Evolutionary conservation across 1,140 invertebrate genomes (phyloP).

Genomic region (Panonychus citri): DNA sequence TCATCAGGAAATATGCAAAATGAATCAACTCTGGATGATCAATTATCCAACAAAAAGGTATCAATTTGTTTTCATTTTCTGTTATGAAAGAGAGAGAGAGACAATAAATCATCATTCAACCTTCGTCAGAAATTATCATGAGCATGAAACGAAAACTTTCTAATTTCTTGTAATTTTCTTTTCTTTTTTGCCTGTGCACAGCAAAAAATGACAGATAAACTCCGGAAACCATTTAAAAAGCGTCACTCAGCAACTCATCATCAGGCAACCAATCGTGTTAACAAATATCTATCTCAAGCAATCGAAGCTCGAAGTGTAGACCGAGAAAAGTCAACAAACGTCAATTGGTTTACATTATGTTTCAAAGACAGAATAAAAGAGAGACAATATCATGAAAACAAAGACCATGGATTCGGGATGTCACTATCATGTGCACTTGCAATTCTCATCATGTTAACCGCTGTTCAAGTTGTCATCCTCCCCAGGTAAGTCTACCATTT

Average conservation of each 20-base stretch:
- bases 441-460: slow-evolving; percentile 25
- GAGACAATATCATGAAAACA: slow-evolving; percentile 42
- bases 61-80: not conserved
- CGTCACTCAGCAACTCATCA: slow-evolving; percentile 39
- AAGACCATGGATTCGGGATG: slow-evolving; percentile 42
- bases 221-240: slow-evolving; percentile 65
- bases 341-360: slow-evolving; percentile 53
- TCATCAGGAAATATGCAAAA: not conserved
- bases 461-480: slow-evolving; percentile 23
- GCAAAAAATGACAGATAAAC: slow-evolving; percentile 44
- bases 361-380: slow-evolving; percentile 62
- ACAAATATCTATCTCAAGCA: slow-evolving; percentile 68
- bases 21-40: slow-evolving; percentile 5
- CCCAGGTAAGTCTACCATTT: slow-evolving; percentile 13
- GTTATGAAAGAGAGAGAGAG: not conserved
- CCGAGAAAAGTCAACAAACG: slow-evolving; percentile 62
- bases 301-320: slow-evolving; percentile 72
- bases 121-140: too few relatives aligned
- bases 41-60: slow-evolving; percentile 20
- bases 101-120: too few relatives aligned
- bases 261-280: slow-evolving; percentile 59
- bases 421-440: slow-evolving; percentile 41
- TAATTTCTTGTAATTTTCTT: not conserved
- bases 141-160: too few relatives aligned
- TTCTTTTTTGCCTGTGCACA: slow-evolving; percentile 1